Evolutionary conservation across 2,113 vertebrate species (phyloP).

Genomic region (Cairina moschata): DNA sequence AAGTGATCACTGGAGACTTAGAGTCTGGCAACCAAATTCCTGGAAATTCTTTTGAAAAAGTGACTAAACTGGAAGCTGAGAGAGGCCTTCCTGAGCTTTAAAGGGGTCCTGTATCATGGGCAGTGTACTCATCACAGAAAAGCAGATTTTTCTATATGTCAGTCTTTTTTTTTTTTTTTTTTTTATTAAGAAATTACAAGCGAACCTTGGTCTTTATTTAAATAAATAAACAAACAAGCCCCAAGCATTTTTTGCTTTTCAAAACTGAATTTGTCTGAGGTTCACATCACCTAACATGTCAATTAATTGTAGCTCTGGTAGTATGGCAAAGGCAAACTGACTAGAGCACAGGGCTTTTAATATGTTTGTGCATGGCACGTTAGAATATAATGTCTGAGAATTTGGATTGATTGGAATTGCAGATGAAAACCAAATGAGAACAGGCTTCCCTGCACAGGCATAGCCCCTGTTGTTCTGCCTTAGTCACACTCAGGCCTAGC

Average conservation of each 20-base stretch:
- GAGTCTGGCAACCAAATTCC: slow-evolving; percentile 30
- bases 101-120: background rate
- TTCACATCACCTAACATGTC: background rate
- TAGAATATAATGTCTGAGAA: background rate
- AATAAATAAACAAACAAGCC: background rate
- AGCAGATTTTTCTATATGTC: background rate
- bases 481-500: background rate
- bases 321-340: background rate
- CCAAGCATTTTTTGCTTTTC: background rate
- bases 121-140: background rate
- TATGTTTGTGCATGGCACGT: no score
- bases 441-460: background rate
- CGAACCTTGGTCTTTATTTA: background rate
- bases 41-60: slow-evolving; percentile 59
- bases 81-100: slow-evolving; percentile 9
- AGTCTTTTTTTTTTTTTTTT: background rate
- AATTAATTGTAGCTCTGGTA: background rate
- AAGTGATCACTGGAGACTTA: slow-evolving; percentile 47
- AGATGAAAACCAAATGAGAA: background rate
- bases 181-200: background rate
- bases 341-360: background rate
- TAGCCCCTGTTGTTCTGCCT: background rate
- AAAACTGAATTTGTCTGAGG: background rate
- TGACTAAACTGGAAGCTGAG: slow-evolving; percentile 8
- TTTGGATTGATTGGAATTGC: background rate